Evolutionary conservation across 2,888 invertebrate genomes (phyloP).

Genomic region (Aleiodes testaceus): DNA sequence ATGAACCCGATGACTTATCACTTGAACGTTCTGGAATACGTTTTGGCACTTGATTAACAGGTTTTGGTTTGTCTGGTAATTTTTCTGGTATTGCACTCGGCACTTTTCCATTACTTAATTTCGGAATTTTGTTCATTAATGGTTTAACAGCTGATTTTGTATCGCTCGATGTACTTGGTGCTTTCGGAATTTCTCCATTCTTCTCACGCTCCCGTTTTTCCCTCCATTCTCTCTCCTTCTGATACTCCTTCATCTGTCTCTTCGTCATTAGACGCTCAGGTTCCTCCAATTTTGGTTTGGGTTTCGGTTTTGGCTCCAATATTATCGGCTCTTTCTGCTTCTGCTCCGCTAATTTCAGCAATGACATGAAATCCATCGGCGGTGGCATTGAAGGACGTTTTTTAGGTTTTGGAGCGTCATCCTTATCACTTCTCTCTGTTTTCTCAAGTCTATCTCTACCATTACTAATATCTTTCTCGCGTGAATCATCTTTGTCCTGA

Average conservation of each 20-base stretch:
- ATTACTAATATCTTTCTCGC: constrained; percentile 53
- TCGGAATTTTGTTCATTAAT: constrained; percentile 54
- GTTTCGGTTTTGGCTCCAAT: constrained; percentile 74
- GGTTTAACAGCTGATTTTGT: constrained; percentile 53
- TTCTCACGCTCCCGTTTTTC: constrained; percentile 73
- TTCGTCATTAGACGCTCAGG: constrained; percentile 86
- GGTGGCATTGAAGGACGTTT: constrained; percentile 79
- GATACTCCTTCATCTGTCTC: constrained; percentile 84
- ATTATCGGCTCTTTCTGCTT: constrained; percentile 87
- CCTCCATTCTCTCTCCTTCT: constrained; percentile 81
- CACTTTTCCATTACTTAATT: constrained; percentile 50
- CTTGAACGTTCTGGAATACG: constrained; percentile 39
- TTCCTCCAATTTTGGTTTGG: constrained; percentile 73
- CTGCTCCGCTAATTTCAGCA: constrained; percentile 87
- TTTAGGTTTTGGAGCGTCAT: constrained; percentile 74
- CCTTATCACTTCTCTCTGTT: constrained; percentile 60
- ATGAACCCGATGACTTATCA: constrained; percentile 44
- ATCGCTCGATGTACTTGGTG: constrained; percentile 34
- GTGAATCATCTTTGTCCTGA: constrained; percentile 53
- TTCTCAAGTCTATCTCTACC: constrained; percentile 54
- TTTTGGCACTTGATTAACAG: constrained; percentile 16
- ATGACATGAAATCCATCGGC: constrained; percentile 84
- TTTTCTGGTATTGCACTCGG: constrained; percentile 48
- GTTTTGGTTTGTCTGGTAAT: constrained; percentile 41
- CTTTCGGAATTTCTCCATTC: constrained; percentile 49